Base-by-base conservation (phyloP, 2,113 vertebrate species). In the Morone saxatilis region DNA sequence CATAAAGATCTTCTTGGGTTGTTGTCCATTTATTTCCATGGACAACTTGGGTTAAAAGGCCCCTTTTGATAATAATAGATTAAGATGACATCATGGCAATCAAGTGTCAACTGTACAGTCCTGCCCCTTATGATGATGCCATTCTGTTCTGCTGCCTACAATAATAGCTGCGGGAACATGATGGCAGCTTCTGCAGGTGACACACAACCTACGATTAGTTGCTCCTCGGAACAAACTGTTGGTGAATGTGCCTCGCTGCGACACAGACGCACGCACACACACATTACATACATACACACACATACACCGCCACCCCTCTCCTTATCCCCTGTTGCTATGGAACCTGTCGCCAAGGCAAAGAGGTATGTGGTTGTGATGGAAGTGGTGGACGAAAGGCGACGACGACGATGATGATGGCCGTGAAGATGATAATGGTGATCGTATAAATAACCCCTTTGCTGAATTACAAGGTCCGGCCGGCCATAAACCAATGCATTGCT, bases 311-410 rank as follows among this genome's bases (percentile, higher is more conserved):
- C 89, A 84, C 68, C 86, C 83, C 71, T 80, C 77, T 86, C 76
- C 76, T 87, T 85, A 90, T 92, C 87, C 90, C 91, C 92, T 94
- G 93, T 94, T 94, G 94, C 94, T 94, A 94, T 94, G 94, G 94
- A 94, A 94, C 92, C 94, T 93, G 94, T 94, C 93, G 92, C 93
- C 92, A 91, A 90, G 93, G 93, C 90, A 81, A 89, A 85, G 89
- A 88, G 92, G 89, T 91, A 86, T 90, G 87, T 89, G 91, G 86
- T 81, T 74, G 87, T 87, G 92, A 87, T 91, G 80, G 60, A 90
- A 79, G 86, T 84, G 84, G 17, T 22, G 78, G 78, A 85, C n/a
- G 63, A 69, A n/a, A 7, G 65, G 12, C 74, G 75, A 76, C 40
- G 78, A 57, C 59, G 70, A 82, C 41, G 68, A 68, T 40, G 78